Evolutionary conservation across 2,797 vertebrate species (phyloP).

Genomic region (Rhyacichthys aspro): DNA sequence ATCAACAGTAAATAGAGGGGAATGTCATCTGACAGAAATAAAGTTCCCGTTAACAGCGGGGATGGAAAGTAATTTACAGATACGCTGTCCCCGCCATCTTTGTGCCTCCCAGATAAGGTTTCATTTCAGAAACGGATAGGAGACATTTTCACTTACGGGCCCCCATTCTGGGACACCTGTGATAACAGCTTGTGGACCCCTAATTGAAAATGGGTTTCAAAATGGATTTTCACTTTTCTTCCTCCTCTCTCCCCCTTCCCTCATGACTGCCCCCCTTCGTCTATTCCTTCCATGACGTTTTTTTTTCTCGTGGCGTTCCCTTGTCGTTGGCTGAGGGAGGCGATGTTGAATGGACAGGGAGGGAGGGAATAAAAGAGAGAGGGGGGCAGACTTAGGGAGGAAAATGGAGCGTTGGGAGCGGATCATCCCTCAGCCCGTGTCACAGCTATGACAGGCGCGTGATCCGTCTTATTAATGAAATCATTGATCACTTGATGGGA

Average conservation of each 20-base stretch:
- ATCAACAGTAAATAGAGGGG: conserved; percentile 92
- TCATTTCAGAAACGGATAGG: conserved; percentile 99
- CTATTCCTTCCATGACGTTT: conserved; percentile 32
- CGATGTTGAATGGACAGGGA: conserved; percentile 83
- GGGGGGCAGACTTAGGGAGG: conserved; percentile 33
- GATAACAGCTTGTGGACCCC: conserved; percentile 99
- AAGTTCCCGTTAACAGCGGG: conserved; percentile 98
- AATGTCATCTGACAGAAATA: conserved; percentile 99
- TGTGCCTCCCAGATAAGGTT: conserved; percentile 98
- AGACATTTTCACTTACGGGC: conserved; percentile 98
- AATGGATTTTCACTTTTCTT: conserved; percentile 99
- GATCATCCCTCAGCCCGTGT: conserved; percentile 97
- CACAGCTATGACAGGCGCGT: conserved; percentile 92
- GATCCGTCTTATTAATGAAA: conserved; percentile 99
- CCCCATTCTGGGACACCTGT: conserved; percentile 99
- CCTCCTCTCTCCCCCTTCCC: conserved; percentile 66
- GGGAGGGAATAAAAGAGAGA: conserved; percentile 32
- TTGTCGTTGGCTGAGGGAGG: conserved; percentile 73
- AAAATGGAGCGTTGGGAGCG: conserved; percentile 86
- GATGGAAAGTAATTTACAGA: conserved; percentile 99
- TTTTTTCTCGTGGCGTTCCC: conserved; percentile 41
- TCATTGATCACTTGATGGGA: conserved; percentile 99
- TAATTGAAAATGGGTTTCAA: conserved; percentile 99
- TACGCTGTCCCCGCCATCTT: conserved; percentile 99
- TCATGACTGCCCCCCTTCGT: conserved; percentile 63